Base-by-base conservation (phyloP, 2,888 invertebrate species). In the Drosophila borealis region DNA sequence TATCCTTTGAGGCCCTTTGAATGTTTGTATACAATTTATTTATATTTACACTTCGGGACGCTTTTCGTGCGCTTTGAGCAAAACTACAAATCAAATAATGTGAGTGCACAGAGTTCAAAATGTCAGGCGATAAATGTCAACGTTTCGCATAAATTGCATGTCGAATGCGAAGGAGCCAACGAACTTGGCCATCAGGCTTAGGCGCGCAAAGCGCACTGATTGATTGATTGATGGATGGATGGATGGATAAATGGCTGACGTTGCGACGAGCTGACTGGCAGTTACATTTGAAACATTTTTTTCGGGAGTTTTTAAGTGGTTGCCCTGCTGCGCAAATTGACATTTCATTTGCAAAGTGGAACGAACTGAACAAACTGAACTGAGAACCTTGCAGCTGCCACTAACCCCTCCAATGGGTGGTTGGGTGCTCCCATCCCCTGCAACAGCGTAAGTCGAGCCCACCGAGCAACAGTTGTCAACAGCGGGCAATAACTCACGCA, bases 131-230 rank as follows among this genome's bases (percentile, higher is more conserved):
- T 82, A 70, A 87, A 80, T 87, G 87, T 85, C 85, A 85, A 82
- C 84, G 76, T 71, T 86, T 84, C 74, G 86, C 81, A 86, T 84
- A 84, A 86, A 85, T 85, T 86, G 84, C 86, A 82, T 73, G 78
- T 70, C 67, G 79, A 79, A 74, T 74, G 73, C 39, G 59, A 60
- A 56, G 45, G 34, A 50, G 17, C 29, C 42, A 48, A 68, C 33
- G 48, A 59, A 55, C 41, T 53, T 49, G 39, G 46, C 45, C 60
- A 61, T 60, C 60, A 49, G 53, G 59, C 57, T 70, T 65, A 67
- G 55, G 64, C 63, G 42, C 53, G 25, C 59, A 46, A 59, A 68
- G 56, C 64, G 54, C 65, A 67, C 44, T 61, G 80, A 78, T 69
- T 74, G 83, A 85, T 85, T 78, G 85, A 79, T 80, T 61, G 69